phyloP scores from a whole-genome alignment of 2,797 vertebrate species.

The Gallinago nigripennis region DNA sequence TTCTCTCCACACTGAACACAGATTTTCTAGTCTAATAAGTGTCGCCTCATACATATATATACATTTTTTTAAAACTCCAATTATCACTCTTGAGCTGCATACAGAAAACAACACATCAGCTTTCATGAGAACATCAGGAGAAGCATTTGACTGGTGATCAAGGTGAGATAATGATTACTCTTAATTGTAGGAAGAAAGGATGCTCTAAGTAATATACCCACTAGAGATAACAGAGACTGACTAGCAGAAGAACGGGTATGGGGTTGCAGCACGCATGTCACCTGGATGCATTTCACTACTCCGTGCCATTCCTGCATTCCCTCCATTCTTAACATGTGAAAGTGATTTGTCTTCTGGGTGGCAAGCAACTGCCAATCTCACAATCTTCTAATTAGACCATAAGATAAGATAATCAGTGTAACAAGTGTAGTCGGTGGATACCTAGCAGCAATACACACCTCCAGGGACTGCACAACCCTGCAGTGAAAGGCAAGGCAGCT shows the following conservation, averaged over 20 bases:
- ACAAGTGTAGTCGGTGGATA: background rate
- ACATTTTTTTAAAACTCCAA: background rate
- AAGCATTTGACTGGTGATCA: background rate
- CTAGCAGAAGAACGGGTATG: background rate
- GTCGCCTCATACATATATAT: background rate
- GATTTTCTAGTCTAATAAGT: background rate
- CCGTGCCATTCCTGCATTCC: background rate
- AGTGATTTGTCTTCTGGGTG: background rate
- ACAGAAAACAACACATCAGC: background rate
- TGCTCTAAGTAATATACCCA: background rate
- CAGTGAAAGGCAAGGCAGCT: background rate
- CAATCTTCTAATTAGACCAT: background rate
- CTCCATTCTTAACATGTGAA: background rate
- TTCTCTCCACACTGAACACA: background rate
- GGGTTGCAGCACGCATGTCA: background rate
- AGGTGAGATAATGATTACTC: background rate
- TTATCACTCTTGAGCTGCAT: background rate
- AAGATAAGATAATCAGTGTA: background rate
- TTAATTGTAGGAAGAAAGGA: background rate
- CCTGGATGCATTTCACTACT: background rate
- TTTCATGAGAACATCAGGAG: background rate
- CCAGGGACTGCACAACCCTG: background rate
- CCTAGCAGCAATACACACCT: background rate
- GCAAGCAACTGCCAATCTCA: background rate
- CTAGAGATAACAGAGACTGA: background rate